Evolutionary conservation across 2,888 invertebrate genomes (phyloP).

Genomic region (Pandemis corylana): DNA sequence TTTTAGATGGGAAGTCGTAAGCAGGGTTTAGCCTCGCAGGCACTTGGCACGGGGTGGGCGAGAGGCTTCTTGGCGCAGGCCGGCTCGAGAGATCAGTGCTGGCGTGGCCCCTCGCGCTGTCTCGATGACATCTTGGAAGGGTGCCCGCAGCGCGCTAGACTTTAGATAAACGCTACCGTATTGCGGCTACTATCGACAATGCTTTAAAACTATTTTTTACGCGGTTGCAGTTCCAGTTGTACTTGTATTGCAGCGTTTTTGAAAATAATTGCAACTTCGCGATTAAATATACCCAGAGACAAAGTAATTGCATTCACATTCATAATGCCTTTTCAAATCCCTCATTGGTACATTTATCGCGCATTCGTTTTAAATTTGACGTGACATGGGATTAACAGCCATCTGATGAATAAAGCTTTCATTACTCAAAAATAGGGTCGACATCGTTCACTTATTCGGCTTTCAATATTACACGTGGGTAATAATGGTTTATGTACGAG

Average conservation of each 20-base stretch:
- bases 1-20: constrained; percentile 44
- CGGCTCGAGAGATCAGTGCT: constrained; percentile 56
- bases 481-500: constrained; percentile 14
- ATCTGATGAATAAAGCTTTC: constrained; percentile 2
- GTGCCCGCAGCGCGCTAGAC: constrained; percentile 77
- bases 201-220: constrained; percentile 9
- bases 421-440: neutral
- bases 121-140: constrained; percentile 73
- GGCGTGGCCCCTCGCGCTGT: constrained; percentile 58
- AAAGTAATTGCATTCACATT: no score
- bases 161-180: constrained; percentile 70
- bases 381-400: neutral
- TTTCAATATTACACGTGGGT: neutral
- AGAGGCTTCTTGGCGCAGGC: constrained; percentile 62
- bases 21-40: constrained; percentile 47
- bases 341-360: neutral
- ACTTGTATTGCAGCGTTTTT: neutral
- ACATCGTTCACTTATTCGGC: neutral
- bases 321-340: no score
- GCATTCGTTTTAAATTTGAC: neutral
- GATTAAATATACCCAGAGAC: no score
- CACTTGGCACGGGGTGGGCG: constrained; percentile 64
- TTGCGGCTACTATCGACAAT: constrained; percentile 52
- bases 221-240: neutral
- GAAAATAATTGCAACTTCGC: neutral